phyloP scores from a whole-genome alignment of 2,113 vertebrate genomes.

The Ifrita kowaldi region DNA sequence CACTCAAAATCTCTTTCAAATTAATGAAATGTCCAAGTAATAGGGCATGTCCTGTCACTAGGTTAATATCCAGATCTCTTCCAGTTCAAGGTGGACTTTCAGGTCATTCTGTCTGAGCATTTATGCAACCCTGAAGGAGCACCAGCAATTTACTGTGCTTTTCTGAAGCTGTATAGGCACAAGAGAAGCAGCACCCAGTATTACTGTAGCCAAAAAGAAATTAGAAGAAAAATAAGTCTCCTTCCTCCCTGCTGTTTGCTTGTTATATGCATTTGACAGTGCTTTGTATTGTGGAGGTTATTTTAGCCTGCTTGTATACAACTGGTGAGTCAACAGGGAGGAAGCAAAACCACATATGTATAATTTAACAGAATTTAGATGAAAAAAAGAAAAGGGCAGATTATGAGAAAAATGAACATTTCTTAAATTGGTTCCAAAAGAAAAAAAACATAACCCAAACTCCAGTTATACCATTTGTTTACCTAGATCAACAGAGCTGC shows the following conservation, averaged over 20 bases:
- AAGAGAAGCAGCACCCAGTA: neutral
- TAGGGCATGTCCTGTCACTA: neutral
- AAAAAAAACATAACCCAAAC: neutral
- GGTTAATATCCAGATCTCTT: neutral
- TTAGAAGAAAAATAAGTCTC: neutral
- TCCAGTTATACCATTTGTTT: neutral
- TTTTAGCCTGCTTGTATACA: neutral
- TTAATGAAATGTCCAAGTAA: neutral
- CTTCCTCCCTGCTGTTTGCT: neutral
- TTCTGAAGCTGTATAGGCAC: neutral
- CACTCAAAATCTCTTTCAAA: neutral
- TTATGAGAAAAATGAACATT: neutral
- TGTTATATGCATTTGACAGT: neutral
- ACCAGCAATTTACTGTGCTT: neutral
- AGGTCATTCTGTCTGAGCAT: neutral
- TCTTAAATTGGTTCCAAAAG: neutral
- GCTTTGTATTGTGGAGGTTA: neutral
- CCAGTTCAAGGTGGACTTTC: neutral
- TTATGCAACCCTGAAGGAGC: neutral
- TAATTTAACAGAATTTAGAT: constrained; percentile 1
- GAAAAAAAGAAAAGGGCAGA: neutral
- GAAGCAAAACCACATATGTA: neutral
- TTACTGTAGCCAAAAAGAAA: neutral
- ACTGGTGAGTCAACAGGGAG: constrained; percentile 25
- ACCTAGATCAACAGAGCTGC: neutral